A percentile compares a stretch with the other conserved stretches of the same genome.
phyloP scores from a whole-genome alignment of 2,113 vertebrate species.

The Hyaena hyaena region DNA sequence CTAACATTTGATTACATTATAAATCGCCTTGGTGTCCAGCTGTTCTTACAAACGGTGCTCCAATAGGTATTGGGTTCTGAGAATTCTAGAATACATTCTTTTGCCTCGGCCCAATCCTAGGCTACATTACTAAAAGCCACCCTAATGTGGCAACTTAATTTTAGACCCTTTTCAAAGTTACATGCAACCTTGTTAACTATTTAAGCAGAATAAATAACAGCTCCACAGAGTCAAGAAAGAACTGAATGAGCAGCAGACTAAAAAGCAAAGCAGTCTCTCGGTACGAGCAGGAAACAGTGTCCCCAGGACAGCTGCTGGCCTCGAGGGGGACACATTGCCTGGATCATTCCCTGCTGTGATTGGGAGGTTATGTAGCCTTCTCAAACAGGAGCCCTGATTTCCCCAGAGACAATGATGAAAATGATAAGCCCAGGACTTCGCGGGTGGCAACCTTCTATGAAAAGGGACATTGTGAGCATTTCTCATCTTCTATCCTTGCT shows the following conservation, averaged over 20 bases:
- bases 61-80: neutral
- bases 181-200: neutral
- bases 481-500: neutral
- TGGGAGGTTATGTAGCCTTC: neutral
- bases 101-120: neutral
- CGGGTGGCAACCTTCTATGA: neutral
- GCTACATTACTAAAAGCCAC: constrained; percentile 1
- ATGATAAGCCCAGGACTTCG: neutral
- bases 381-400: neutral
- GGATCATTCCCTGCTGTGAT: neutral
- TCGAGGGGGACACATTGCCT: neutral
- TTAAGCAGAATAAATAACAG: neutral
- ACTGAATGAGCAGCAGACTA: neutral
- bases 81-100: neutral
- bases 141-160: neutral
- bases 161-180: constrained; percentile 1
- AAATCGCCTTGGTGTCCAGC: neutral
- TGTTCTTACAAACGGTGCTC: neutral
- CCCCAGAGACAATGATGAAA: neutral
- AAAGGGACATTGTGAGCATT: neutral
- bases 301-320: neutral
- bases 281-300: neutral
- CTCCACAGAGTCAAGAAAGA: neutral
- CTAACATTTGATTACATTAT: neutral
- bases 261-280: neutral